Percentiles rank a stretch among this genome's conserved stretches.
phyloP scores from a whole-genome alignment of 2,888 invertebrate species.

The Dynastes maya region DNA sequence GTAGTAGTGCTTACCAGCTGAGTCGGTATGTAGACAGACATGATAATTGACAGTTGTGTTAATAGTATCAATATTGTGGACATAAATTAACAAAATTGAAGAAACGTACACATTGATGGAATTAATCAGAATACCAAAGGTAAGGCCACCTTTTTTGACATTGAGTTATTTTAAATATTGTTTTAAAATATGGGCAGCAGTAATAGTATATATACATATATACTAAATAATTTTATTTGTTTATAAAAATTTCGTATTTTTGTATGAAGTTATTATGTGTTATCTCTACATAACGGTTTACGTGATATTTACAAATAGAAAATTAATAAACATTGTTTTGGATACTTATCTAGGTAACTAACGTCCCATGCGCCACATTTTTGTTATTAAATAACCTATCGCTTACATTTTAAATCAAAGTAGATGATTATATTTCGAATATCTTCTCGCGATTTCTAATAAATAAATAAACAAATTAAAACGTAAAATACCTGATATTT shows the following conservation, averaged over 20 bases:
- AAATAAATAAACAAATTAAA: background rate
- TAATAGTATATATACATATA: no score
- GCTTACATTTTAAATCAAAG: background rate
- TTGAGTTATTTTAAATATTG: no score
- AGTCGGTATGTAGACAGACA: background rate
- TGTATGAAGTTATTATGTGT: constrained; percentile 53
- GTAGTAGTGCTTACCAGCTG: constrained; percentile 15
- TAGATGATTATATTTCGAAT: background rate
- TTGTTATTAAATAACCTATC: no score
- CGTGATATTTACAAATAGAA: background rate
- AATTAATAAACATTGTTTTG: background rate
- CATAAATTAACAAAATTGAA: constrained; percentile 2
- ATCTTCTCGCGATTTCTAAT: background rate
- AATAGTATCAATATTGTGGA: constrained; percentile 32
- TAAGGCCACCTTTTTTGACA: constrained; percentile 53
- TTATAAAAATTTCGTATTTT: constrained; percentile 19
- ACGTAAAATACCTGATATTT: constrained; percentile 7
- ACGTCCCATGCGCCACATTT: no score
- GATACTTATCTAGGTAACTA: background rate
- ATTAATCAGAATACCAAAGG: constrained; percentile 66
- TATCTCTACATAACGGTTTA: background rate
- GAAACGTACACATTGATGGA: constrained; percentile 59
- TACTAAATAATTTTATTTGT: no score
- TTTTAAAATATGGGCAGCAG: no score
- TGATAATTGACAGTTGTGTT: constrained; percentile 34